Base-by-base conservation (phyloP, 1,140 invertebrate genomes). In the Scaptomyza pallida region DNA sequence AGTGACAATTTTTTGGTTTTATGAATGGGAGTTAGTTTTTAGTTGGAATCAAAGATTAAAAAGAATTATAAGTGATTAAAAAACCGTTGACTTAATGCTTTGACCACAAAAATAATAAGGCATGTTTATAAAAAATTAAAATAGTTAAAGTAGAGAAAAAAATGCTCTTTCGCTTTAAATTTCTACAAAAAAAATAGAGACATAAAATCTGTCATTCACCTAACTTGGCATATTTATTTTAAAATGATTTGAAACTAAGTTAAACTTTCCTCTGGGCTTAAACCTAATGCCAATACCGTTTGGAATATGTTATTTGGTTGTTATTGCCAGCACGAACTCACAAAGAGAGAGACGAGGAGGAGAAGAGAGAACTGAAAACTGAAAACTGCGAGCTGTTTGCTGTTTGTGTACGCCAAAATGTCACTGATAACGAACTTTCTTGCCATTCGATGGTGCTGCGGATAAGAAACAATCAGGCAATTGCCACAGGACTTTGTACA, bases 391-490 rank as follows among this genome's bases (percentile, higher is more conserved):
- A 73, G 23, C 57, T 81, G 45, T 75, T 76, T 74, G 73, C 64
- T 67, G 79, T 76, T 75, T 72, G 72, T 85, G 72, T n/a, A n/a
- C 47, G 61, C 72, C 69, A 62, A 85, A 80, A 80, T 85, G 81
- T 81, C 82, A 86, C 81, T 86, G 81, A 85, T 85, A 85, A 85
- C 77, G 62, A 85, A 85, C 73, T 85, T 85, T 71, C 73, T 59
- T 74, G 78, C 57, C 52, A 72, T 67, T 62, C 61, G 75, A 72
- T 72, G 78, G 44, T 72, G 65, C 61, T 86, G 80, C 55, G 81
- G 81, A 77, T 86, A 86, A 85, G 80, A 85, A 85, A 85, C 81
- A 85, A 85, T 81, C 81, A 85, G 81, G 69, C 81, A 85, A 85
- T 86, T 81, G 81, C 81, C 81, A 86, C 72, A 85, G 81, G 81